Evolutionary conservation across 92 coral and sea anemone genomes (phyloP), one percentile per base, ranked within the genome.

Genomic region (Phenganax marumi): DNA sequence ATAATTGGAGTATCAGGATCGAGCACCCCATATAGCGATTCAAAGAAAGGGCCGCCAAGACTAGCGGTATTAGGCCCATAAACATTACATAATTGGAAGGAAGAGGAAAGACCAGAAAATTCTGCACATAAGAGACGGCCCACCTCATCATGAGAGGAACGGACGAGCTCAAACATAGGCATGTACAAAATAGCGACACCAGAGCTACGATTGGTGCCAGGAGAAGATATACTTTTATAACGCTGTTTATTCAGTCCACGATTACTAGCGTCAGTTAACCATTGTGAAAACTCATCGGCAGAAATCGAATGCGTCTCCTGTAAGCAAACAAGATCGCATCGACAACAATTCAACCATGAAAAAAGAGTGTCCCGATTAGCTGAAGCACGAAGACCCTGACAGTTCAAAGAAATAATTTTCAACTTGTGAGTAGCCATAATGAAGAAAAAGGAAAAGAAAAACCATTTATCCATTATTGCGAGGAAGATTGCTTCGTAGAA

Each of bases 21-120:
- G n/a, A n/a, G n/a, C n/a, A n/a, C n/a, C n/a, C n/a, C n/a, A n/a
- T n/a, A n/a, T n/a, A n/a, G n/a, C n/a, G n/a, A n/a, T n/a, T n/a
- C 81, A n/a, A 84, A 84, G 16, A 84, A 84, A 8, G 61, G 16
- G 12, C 24, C n/a, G 26, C 88, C 84, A 1, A 10, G 50, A 10
- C 12, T 33, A 12, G 52, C 62, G 0, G n/a, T 58, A 85, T 85
- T 85, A 2, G 88, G 88, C n/a, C 54, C 88, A 51, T 84, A 76
- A 8, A 76, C 24, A 55, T 75, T 61, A 13, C 18, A 18, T 3
- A 77, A 52, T 33, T 58, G 82, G n/a, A 75, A 75, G n/a, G 0
- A 1, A 0, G 8, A 8, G 50, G 22, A n/a, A n/a, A n/a, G n/a
- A n/a, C n/a, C n/a, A n/a, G n/a, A n/a, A n/a, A n/a, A n/a, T n/a